Evolutionary conservation across 2,797 vertebrate genomes (phyloP).

Genomic region (Delichon dasypus): DNA sequence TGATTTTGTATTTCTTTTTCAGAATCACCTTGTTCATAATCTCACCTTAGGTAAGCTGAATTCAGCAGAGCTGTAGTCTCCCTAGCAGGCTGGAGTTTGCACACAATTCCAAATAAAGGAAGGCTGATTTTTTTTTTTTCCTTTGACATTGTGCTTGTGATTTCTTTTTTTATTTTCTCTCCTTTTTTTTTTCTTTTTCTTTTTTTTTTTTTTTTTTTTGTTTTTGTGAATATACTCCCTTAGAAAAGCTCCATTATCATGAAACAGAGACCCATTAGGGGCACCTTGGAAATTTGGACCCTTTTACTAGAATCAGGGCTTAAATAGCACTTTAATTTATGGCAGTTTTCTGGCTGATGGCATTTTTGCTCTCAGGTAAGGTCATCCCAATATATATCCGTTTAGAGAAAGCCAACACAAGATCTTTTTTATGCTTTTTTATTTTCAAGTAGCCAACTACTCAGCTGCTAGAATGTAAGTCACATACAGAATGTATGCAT

Average conservation of each 20-base stretch:
- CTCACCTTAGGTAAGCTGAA: slow-evolving; percentile 28
- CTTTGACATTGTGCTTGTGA: background rate
- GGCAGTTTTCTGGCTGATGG: slow-evolving; percentile 57
- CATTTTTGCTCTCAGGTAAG: slow-evolving; percentile 69
- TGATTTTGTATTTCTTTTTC: slow-evolving; percentile 73
- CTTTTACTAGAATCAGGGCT: slow-evolving; percentile 51
- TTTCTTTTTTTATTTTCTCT: background rate
- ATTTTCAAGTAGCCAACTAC: slow-evolving; percentile 65
- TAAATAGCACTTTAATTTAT: slow-evolving; percentile 66
- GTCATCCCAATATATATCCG: slow-evolving; percentile 39
- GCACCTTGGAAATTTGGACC: slow-evolving; percentile 71
- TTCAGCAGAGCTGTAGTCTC: background rate
- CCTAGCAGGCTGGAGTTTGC: background rate
- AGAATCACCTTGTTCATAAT: slow-evolving; percentile 66
- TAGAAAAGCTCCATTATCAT: slow-evolving; percentile 43
- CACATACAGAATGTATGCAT: slow-evolving; percentile 52
- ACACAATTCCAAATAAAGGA: background rate
- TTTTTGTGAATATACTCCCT: background rate
- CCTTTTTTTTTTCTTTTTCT: background rate
- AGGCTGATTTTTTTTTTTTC: background rate
- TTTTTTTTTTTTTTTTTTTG: background rate
- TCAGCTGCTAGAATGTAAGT: slow-evolving; percentile 67
- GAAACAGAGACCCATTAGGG: slow-evolving; percentile 38
- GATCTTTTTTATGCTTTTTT: slow-evolving; percentile 31
- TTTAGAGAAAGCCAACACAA: slow-evolving; percentile 29